A percentile compares a stretch with the other conserved stretches of the same genome.
Conservation (phyloP, 2,113 vertebrate genomes). For the Clarias gariepinus region DNA sequence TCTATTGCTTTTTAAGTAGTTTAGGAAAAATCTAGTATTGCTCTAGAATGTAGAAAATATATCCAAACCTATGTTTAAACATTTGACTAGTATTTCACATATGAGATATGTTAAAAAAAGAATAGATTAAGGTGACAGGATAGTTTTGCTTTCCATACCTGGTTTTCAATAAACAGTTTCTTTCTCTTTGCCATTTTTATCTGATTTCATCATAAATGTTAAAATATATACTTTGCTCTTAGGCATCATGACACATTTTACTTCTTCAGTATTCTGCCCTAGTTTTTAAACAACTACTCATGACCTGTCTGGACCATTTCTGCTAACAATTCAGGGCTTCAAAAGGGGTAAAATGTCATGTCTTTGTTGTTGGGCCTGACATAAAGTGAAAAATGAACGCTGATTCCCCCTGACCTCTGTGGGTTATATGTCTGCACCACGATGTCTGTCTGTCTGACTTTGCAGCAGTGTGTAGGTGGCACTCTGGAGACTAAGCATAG, state of each 20-base stretch:
- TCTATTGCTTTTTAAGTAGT: too few species aligned
- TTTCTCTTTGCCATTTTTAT: background rate
- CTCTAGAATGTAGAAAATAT: too few species aligned
- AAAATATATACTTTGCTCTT: background rate
- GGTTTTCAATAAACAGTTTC: background rate
- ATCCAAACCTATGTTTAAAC: too few species aligned
- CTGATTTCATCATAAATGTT: background rate
- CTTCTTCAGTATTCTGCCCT: background rate
- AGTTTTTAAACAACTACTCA: background rate
- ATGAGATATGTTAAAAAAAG: background rate
- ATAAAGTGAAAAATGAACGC: constrained; percentile 1
- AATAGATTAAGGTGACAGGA: background rate
- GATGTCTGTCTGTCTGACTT: constrained; percentile 36
- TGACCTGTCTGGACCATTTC: background rate
- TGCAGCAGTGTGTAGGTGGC: constrained; percentile 46
- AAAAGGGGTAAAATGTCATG: background rate
- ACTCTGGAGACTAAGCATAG: constrained; percentile 17
- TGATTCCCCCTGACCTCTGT: constrained; percentile 23
- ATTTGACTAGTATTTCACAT: background rate
- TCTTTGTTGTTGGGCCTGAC: background rate
- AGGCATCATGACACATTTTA: background rate
- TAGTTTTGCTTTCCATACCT: background rate
- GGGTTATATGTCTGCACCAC: constrained; percentile 20
- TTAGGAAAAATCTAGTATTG: too few species aligned
- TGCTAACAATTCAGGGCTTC: background rate